Conservation (phyloP, 2,113 vertebrate species). For the Dipodomys stephensi region DNA sequence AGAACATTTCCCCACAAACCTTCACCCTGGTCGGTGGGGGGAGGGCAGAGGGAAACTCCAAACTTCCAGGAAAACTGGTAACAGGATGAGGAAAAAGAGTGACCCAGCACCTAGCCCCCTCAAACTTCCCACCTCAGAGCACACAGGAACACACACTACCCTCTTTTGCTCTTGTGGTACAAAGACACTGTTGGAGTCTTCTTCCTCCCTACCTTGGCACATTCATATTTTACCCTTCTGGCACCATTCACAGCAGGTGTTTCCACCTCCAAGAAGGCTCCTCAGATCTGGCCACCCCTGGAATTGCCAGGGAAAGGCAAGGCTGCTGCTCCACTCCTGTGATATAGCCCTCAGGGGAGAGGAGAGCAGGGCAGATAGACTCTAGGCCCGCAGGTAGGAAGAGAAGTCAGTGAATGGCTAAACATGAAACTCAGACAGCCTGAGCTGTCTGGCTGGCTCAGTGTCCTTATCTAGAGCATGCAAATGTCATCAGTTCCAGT, state of each 20-base stretch:
- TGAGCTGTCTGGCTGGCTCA: neutral
- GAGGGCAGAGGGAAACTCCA: conserved; percentile 66
- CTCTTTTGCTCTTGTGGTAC: neutral
- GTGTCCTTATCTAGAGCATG: neutral
- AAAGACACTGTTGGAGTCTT: neutral
- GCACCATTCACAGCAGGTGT: neutral
- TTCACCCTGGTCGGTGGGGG: conserved; percentile 79
- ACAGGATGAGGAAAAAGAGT: conserved; percentile 8
- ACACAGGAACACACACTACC: neutral
- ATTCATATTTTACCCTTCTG: neutral
- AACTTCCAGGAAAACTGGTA: conserved; percentile 80
- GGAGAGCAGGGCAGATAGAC: neutral
- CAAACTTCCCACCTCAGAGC: neutral
- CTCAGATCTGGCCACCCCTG: neutral
- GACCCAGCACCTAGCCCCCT: neutral
- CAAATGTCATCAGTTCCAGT: neutral
- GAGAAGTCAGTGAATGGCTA: neutral
- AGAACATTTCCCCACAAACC: conserved; percentile 91
- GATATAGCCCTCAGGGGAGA: neutral
- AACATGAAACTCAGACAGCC: neutral
- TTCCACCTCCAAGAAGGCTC: neutral
- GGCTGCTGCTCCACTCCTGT: neutral
- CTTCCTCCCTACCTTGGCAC: too few species aligned
- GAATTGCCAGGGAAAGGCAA: neutral
- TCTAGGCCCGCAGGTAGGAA: neutral